Conservation (phyloP, 2,113 vertebrate species). For the Cyanistes caeruleus region DNA sequence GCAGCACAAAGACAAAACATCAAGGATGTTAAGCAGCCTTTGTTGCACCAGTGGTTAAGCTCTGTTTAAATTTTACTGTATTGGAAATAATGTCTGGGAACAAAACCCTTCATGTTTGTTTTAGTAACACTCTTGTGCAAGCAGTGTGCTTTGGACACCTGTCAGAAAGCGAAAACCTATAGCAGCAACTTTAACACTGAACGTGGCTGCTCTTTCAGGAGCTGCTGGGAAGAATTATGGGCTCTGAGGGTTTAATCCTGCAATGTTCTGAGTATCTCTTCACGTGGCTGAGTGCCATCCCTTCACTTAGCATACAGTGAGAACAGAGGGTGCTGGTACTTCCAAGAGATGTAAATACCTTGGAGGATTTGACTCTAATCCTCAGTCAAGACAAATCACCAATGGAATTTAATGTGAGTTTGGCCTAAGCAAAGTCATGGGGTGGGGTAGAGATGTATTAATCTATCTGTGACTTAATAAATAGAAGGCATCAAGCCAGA, state of each 20-base stretch:
- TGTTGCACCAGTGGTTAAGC: not conserved
- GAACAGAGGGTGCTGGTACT: not conserved
- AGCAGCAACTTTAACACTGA: not conserved
- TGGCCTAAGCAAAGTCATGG: not conserved
- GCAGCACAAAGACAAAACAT: not conserved
- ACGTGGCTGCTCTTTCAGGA: not conserved
- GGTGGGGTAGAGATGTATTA: not conserved
- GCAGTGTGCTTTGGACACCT: not conserved
- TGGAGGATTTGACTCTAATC: conserved; percentile 19
- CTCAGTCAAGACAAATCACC: conserved; percentile 28
- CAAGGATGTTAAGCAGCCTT: not conserved
- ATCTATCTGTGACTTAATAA: not conserved
- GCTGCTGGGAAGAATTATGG: not conserved
- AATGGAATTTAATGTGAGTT: conserved; percentile 4
- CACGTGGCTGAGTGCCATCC: not conserved
- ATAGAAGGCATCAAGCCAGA: not conserved
- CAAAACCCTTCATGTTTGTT: conserved; percentile 7
- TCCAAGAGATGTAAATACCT: conserved; percentile 3
- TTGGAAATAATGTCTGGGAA: conserved; percentile 29
- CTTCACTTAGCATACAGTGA: not conserved
- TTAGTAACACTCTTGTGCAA: not conserved
- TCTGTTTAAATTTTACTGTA: not conserved
- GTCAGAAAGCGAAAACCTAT: not conserved
- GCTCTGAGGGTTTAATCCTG: not conserved
- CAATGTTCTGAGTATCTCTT: not conserved